Evolutionary conservation across 2,113 vertebrate genomes (phyloP).

Genomic region (Taxidea taxus): DNA sequence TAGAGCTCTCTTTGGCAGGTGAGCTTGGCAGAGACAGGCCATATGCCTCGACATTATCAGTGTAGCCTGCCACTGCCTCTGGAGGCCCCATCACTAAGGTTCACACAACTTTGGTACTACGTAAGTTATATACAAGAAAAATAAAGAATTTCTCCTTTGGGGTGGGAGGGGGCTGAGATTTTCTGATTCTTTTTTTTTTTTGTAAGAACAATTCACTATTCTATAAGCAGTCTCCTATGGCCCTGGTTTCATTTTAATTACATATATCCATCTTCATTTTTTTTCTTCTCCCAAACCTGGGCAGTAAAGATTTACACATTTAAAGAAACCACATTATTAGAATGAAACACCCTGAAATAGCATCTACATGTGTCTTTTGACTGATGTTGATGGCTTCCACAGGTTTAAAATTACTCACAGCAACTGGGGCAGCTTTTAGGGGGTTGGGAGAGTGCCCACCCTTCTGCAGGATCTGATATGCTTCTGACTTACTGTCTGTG

Average conservation of each 20-base stretch:
- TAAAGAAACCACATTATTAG: constrained; percentile 70
- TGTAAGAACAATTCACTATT: constrained; percentile 58
- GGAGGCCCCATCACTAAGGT: neutral
- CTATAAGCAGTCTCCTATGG: constrained; percentile 74
- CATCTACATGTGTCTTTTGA: constrained; percentile 5
- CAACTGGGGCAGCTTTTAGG: neutral
- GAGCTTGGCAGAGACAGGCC: neutral
- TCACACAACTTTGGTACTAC: neutral
- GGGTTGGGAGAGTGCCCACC: neutral
- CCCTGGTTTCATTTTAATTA: constrained; percentile 75
- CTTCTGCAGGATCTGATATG: neutral
- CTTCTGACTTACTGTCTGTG: neutral
- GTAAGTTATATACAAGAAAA: constrained; percentile 32
- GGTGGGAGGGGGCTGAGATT: neutral
- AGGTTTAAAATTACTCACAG: constrained; percentile 27
- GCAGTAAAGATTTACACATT: constrained; percentile 56
- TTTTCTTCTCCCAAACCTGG: constrained; percentile 62
- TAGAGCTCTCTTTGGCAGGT: neutral
- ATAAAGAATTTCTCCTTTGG: neutral
- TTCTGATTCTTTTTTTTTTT: constrained; percentile 9
- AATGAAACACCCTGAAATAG: constrained; percentile 43
- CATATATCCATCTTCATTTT: constrained; percentile 67
- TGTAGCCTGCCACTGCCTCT: neutral
- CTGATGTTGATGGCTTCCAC: neutral
- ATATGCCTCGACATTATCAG: neutral